Evolutionary conservation across 2,888 invertebrate genomes (phyloP).

Genomic region (Nudaria mundana): DNA sequence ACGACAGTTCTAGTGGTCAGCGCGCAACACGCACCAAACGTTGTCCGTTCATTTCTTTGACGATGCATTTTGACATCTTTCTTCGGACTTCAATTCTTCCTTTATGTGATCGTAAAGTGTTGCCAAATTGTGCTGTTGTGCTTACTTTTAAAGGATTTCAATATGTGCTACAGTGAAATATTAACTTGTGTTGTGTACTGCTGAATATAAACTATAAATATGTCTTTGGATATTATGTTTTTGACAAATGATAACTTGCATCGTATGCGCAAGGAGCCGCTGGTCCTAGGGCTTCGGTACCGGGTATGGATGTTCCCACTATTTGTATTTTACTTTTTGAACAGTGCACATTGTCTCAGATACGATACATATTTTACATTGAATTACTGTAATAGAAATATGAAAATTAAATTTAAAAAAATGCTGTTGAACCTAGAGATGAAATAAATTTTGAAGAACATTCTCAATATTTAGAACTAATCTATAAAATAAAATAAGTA

Average conservation of each 20-base stretch:
- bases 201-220: constrained; percentile 40
- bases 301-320: constrained; percentile 67
- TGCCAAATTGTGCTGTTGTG: constrained; percentile 41
- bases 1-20: constrained; percentile 50
- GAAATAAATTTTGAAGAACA: too few relatives aligned
- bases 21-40: constrained; percentile 51
- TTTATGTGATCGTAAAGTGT: constrained; percentile 55
- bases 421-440: too few relatives aligned
- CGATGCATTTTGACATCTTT: constrained; percentile 75
- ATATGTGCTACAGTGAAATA: constrained; percentile 44
- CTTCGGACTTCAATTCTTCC: constrained; percentile 49
- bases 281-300: constrained; percentile 70
- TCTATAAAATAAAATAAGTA: too few relatives aligned
- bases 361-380: too few relatives aligned
- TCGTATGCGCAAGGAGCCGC: constrained; percentile 72
- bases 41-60: constrained; percentile 39
- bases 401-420: too few relatives aligned
- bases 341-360: too few relatives aligned
- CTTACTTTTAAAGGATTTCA: constrained; percentile 32
- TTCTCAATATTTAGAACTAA: too few relatives aligned
- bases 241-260: constrained; percentile 77
- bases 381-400: too few relatives aligned
- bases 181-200: constrained; percentile 37
- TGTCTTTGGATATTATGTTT: constrained; percentile 79
- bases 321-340: not conserved